Evolutionary conservation across 2,797 vertebrate genomes (phyloP), one percentile per base, ranked within the genome.

Genomic region (Hybognathus amarus): DNA sequence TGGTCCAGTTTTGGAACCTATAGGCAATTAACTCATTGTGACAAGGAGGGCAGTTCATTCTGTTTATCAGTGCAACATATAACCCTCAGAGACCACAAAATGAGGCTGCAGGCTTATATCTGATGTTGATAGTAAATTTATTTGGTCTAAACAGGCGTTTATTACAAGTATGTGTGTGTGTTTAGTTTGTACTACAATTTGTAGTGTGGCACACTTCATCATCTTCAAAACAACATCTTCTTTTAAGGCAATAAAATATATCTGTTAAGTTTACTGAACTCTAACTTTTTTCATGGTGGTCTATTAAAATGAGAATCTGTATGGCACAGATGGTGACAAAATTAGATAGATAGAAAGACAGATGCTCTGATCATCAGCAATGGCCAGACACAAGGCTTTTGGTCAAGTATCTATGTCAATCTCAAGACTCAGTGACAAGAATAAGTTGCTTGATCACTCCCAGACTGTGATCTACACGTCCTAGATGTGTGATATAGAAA

Each of bases 21-120:
- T 67, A 83, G 84, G 77, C 84, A 89, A 86, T 86, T 87, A 86
- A 74, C 20, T 80, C 68, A 22, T 36, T 42, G 79, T 67, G 80
- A 76, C 47, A 80, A 67, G 73, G 70, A 80, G 61, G 66, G 69
- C 80, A 80, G 68, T 77, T 87, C 40, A 82, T 87, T 86, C 67
- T 79, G 71, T 81, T 87, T 87, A 85, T 87, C 77, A 87, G 80
- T 71, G 71, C 70, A 63, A 68, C 27, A 68, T 6, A 36, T 77
- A 74, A 83, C 38, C 79, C 75, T 30, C 74, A 81, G 64, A 78
- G 70, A 82, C 71, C 0, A 38, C 5, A 27, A 77, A 85, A 66
- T 67, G 38, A 30, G 24, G 71, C 75, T 66, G 52, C 63, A 69
- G 59, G 50, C 80, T 27, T 66, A 52, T 66, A 84, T 87, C 77